These are phyloP conservation scores for Aleiodes leptofemur DNA, from an alignment of 2,888 invertebrate species.

Conservation along the genomic window DNA sequence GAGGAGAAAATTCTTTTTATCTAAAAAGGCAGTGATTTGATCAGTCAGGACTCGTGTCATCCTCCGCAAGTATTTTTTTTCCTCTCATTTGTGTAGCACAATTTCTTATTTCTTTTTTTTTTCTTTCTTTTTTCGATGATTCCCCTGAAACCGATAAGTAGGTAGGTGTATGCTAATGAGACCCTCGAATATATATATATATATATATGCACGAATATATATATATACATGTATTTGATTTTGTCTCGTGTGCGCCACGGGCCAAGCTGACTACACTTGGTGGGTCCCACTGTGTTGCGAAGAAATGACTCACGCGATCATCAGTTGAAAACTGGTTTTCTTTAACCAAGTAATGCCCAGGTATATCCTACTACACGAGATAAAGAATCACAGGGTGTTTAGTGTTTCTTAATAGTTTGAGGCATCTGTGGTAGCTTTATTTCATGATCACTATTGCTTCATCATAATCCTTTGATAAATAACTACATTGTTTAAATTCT, in stretches of 20 bases:
- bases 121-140: neutral
- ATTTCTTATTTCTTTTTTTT: neutral
- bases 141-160: constrained; percentile 2
- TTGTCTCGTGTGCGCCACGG: constrained; percentile 25
- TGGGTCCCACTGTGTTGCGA: constrained; percentile 20
- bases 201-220: neutral
- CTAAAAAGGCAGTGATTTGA: neutral
- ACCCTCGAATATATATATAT: constrained; percentile 12
- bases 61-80: neutral
- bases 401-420: constrained; percentile 55
- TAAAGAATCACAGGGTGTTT: constrained; percentile 55
- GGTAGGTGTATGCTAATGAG: constrained; percentile 12
- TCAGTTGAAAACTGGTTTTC: constrained; percentile 40
- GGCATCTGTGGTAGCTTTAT: constrained; percentile 53
- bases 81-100: neutral
- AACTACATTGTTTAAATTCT: constrained; percentile 7
- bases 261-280: constrained; percentile 22
- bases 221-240: neutral
- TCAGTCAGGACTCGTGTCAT: constrained; percentile 8
- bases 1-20: neutral
- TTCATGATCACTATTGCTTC: constrained; percentile 13
- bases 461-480: constrained; percentile 5
- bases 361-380: constrained; percentile 42
- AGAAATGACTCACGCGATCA: constrained; percentile 31
- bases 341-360: constrained; percentile 31